A percentile compares a stretch with the other conserved stretches of the same genome.
These are phyloP conservation scores for Catharus fuscescens DNA, from an alignment of 2,113 vertebrate genomes.

Conservation along the genomic window DNA sequence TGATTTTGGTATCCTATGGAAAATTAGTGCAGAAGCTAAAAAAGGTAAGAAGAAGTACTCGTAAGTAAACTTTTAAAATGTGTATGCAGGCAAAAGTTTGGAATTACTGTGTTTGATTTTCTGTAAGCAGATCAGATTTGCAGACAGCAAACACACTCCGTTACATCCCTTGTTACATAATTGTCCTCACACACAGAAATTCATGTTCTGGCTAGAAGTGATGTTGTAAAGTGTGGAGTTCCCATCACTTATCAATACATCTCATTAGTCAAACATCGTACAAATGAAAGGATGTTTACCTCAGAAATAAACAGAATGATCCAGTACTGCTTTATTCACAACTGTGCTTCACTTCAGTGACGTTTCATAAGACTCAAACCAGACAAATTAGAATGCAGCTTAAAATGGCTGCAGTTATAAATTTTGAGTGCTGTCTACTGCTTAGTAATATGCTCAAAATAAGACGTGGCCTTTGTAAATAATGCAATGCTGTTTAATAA, in stretches of 20 bases:
- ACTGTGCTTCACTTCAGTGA: background rate
- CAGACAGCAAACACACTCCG: background rate
- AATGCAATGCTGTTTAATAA: background rate
- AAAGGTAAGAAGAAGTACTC: conserved; percentile 77
- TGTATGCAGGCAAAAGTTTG: background rate
- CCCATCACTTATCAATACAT: background rate
- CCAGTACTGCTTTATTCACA: background rate
- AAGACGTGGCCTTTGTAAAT: background rate
- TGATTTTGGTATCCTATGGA: conserved; percentile 88
- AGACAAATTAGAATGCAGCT: background rate
- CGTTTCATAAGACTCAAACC: background rate
- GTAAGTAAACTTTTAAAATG: background rate
- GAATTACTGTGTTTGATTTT: background rate
- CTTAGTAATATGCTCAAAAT: background rate
- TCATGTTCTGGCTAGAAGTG: background rate
- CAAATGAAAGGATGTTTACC: background rate
- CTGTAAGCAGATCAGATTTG: background rate
- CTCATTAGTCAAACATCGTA: background rate
- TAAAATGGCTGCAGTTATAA: background rate
- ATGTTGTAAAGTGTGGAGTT: background rate
- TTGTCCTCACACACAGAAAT: background rate
- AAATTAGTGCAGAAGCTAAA: conserved; percentile 84
- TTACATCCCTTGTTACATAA: background rate
- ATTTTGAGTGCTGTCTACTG: background rate
- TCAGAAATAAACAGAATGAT: background rate